Conservation (phyloP, 2,797 vertebrate species). For the Setipinna tenuifilis region DNA sequence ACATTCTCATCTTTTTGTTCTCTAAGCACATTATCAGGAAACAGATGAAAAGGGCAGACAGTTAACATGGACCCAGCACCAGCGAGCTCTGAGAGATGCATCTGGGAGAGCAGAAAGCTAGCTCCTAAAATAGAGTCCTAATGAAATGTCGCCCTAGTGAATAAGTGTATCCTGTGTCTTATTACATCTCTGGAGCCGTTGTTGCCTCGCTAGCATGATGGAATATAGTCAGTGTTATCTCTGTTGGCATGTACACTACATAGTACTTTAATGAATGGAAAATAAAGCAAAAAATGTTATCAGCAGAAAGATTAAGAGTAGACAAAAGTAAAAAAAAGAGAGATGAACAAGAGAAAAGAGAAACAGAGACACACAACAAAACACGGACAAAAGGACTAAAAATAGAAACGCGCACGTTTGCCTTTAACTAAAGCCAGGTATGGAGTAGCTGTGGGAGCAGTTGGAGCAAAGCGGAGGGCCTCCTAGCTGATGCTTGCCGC, state of each 20-base stretch:
- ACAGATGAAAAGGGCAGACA: slow-evolving; percentile 7
- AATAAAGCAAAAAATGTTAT: neutral
- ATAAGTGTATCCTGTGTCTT: neutral
- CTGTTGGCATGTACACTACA: neutral
- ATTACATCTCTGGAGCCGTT: neutral
- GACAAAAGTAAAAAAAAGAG: neutral
- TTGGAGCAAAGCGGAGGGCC: neutral
- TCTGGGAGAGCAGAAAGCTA: neutral
- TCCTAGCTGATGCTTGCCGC: neutral
- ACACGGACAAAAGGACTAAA: neutral
- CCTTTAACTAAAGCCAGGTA: neutral
- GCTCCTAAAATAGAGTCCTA: neutral
- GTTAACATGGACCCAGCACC: neutral
- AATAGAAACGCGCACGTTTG: neutral
- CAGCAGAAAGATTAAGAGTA: neutral
- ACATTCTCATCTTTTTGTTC: slow-evolving; percentile 9
- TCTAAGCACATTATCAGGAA: slow-evolving; percentile 2
- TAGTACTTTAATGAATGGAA: neutral
- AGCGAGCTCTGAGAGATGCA: neutral
- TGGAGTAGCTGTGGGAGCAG: neutral
- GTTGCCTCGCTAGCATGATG: neutral
- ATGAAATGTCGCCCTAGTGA: neutral
- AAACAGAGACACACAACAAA: too few relatives aligned
- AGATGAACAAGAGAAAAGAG: too few relatives aligned
- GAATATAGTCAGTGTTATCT: neutral